Conservation (phyloP, 1,140 invertebrate genomes). For the Brevipalpus yothersi region DNA sequence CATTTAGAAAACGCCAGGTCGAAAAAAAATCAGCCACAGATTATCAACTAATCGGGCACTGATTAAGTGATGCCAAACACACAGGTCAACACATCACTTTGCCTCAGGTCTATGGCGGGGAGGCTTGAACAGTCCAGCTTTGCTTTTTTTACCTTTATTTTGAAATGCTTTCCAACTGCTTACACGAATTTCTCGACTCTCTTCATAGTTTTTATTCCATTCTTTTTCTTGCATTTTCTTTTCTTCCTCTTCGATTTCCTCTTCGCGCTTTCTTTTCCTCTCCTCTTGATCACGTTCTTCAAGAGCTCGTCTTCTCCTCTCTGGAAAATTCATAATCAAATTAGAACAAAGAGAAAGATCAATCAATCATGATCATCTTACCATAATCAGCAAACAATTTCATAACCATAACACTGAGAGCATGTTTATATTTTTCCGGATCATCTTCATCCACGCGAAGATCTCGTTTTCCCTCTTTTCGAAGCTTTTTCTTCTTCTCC, state of each 20-base stretch:
- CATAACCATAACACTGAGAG: constrained; percentile 90
- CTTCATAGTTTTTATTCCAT: constrained; percentile 96
- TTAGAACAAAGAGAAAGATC: too few relatives aligned
- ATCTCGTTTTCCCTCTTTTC: constrained; percentile 56
- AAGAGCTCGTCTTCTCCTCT: constrained; percentile 47
- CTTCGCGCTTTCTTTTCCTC: constrained; percentile 70
- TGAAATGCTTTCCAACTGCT: constrained; percentile 90
- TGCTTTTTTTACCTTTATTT: constrained; percentile 31
- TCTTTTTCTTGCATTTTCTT: constrained; percentile 63
- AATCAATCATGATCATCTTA: too few relatives aligned
- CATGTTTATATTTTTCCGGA: constrained; percentile 67
- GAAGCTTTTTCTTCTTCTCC: constrained; percentile 79
- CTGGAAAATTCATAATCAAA: too few relatives aligned
- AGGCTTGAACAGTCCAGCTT: constrained; percentile 53
- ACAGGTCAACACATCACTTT: not conserved
- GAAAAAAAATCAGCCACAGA: too few relatives aligned
- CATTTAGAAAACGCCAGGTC: too few relatives aligned
- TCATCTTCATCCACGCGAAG: constrained; percentile 77
- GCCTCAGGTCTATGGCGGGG: constrained; percentile 38
- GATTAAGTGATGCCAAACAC: not conserved
- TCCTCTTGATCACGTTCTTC: constrained; percentile 76
- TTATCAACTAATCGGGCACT: too few relatives aligned
- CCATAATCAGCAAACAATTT: constrained; percentile 92
- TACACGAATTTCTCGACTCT: constrained; percentile 72
- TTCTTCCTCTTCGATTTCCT: constrained; percentile 75